These are phyloP conservation scores for Pteropus alecto DNA, from an alignment of 2,113 vertebrate species.

Conservation along the genomic window DNA sequence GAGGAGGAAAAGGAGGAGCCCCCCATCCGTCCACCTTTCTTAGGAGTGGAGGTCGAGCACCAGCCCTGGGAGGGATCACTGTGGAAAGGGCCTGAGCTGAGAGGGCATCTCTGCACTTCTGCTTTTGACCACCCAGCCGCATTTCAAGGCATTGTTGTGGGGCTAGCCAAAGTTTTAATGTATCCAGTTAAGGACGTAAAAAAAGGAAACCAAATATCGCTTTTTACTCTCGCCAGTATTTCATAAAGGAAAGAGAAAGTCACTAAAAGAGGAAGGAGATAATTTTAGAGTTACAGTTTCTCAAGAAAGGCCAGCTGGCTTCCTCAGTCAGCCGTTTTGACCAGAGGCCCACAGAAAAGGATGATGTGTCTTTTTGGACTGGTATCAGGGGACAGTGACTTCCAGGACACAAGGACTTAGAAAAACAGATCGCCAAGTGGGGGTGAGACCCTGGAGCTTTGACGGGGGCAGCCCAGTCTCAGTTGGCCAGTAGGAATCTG, in stretches of 20 bases:
- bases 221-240: neutral
- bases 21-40: neutral
- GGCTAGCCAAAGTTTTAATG: neutral
- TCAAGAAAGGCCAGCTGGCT: neutral
- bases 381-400: neutral
- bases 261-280: slow-evolving; percentile 8
- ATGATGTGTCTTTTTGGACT: neutral
- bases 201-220: neutral
- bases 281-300: neutral
- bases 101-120: neutral
- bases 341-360: neutral
- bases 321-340: neutral
- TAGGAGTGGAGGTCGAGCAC: neutral
- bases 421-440: neutral
- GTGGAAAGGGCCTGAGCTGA: neutral
- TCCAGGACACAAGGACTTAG: neutral
- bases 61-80: neutral
- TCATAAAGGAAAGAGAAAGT: neutral
- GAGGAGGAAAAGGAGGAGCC: neutral
- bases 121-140: neutral
- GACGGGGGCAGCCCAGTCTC: neutral
- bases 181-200: neutral
- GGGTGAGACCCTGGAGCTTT: neutral
- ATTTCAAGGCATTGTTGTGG: neutral
- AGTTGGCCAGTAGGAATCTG: neutral